Conservation (phyloP, 2,888 invertebrate species). For the Auanema sp. region DNA sequence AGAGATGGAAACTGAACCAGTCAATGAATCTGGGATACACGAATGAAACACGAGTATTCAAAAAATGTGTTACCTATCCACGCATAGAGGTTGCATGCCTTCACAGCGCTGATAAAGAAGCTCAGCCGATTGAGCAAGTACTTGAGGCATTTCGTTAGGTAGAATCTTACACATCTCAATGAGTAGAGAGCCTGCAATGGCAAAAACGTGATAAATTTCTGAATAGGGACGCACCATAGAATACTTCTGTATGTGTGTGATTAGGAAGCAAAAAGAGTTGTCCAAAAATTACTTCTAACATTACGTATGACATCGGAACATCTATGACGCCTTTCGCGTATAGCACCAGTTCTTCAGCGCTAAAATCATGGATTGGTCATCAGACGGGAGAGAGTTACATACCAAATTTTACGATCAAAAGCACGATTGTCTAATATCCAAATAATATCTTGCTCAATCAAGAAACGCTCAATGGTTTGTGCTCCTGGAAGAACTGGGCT, state of each 20-base stretch:
- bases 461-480: slow-evolving; percentile 93
- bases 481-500: slow-evolving; percentile 79
- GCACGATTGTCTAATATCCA: slow-evolving; percentile 87
- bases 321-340: slow-evolving; percentile 79
- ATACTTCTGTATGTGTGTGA: slow-evolving; percentile 72
- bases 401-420: slow-evolving; percentile 89
- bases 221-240: slow-evolving; percentile 27
- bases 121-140: slow-evolving; percentile 92
- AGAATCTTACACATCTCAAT: slow-evolving; percentile 96
- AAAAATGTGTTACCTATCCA: slow-evolving; percentile 75
- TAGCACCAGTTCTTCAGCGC: slow-evolving; percentile 84
- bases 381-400: slow-evolving; percentile 24
- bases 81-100: slow-evolving; percentile 92
- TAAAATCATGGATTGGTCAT: slow-evolving; percentile 59
- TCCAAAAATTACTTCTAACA: slow-evolving; percentile 82
- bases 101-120: slow-evolving; percentile 92
- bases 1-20: slow-evolving; percentile 97
- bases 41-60: not conserved
- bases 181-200: slow-evolving; percentile 79
- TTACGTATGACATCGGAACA: slow-evolving; percentile 94
- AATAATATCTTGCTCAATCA: slow-evolving; percentile 94
- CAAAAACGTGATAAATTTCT: not conserved
- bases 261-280: slow-evolving; percentile 90
- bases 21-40: slow-evolving; percentile 77
- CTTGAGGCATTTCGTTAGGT: slow-evolving; percentile 92